Conservation (phyloP, 2,888 invertebrate genomes). For the Antitype chi region DNA sequence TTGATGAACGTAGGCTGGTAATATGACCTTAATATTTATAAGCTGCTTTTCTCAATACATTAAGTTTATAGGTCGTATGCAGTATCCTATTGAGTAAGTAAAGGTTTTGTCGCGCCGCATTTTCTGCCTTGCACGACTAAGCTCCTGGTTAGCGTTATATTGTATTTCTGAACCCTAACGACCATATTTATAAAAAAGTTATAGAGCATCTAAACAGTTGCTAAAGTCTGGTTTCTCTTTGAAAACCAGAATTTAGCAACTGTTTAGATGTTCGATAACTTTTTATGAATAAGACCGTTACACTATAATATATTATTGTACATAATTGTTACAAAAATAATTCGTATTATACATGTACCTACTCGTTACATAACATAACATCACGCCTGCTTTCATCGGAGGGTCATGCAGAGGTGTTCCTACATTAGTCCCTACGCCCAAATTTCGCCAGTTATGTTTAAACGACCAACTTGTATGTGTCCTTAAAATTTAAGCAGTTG, state of each 20-base stretch:
- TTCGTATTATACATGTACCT: not conserved
- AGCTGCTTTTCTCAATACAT: constrained; percentile 58
- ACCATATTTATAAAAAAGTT: too few relatives aligned
- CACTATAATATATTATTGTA: not conserved
- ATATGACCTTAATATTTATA: constrained; percentile 60
- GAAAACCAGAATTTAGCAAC: too few relatives aligned
- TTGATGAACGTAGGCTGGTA: constrained; percentile 59
- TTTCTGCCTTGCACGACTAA: not conserved
- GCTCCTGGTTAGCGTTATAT: not conserved
- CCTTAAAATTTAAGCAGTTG: not conserved
- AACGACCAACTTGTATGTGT: not conserved
- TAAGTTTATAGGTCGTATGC: constrained; percentile 38
- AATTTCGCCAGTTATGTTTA: not conserved
- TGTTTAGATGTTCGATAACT: too few relatives aligned
- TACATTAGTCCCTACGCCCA: not conserved
- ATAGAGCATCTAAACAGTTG: too few relatives aligned
- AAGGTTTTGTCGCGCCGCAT: constrained; percentile 1
- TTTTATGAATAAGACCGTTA: too few relatives aligned
- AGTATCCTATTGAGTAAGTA: constrained; percentile 20
- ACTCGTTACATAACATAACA: not conserved
- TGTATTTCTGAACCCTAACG: not conserved
- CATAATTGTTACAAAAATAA: not conserved
- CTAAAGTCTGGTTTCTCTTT: too few relatives aligned
- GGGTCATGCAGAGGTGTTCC: not conserved
- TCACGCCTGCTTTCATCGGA: not conserved